phyloP scores from a whole-genome alignment of 2,113 vertebrate genomes.

The Scomber japonicus region DNA sequence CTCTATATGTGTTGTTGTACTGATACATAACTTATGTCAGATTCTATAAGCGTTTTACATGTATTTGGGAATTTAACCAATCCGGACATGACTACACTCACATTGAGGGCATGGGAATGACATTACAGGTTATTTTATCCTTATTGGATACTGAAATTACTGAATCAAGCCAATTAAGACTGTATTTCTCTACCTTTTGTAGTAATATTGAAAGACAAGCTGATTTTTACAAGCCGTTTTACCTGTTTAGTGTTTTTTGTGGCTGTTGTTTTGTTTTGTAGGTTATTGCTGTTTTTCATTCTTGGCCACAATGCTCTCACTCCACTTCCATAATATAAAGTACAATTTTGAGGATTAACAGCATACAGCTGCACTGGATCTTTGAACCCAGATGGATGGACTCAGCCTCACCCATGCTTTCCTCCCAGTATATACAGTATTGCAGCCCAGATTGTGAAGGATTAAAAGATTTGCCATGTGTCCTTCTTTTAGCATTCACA shows the following conservation, averaged over 20 bases:
- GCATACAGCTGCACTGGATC: constrained; percentile 51
- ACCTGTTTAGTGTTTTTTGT: not conserved
- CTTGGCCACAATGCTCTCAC: not conserved
- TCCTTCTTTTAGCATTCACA: constrained; percentile 57
- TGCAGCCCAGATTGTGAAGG: constrained; percentile 57
- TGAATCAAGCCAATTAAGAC: constrained; percentile 24
- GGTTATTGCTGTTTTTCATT: not conserved
- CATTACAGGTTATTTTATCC: not conserved
- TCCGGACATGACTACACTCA: not conserved
- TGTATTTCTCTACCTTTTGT: constrained; percentile 1
- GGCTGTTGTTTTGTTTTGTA: not conserved
- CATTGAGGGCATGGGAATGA: not conserved
- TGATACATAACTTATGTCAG: not conserved
- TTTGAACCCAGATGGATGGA: constrained; percentile 68
- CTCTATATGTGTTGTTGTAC: not conserved
- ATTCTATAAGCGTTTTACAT: not conserved
- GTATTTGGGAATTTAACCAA: not conserved
- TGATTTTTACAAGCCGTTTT: not conserved
- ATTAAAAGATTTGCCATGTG: constrained; percentile 73
- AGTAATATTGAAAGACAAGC: not conserved
- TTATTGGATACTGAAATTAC: not conserved
- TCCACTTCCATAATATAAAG: constrained; percentile 28
- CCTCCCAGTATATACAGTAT: constrained; percentile 42
- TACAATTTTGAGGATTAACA: constrained; percentile 41
- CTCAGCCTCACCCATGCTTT: constrained; percentile 33